Base-by-base conservation (phyloP, 2,888 invertebrate genomes). In the Drepana falcataria region DNA sequence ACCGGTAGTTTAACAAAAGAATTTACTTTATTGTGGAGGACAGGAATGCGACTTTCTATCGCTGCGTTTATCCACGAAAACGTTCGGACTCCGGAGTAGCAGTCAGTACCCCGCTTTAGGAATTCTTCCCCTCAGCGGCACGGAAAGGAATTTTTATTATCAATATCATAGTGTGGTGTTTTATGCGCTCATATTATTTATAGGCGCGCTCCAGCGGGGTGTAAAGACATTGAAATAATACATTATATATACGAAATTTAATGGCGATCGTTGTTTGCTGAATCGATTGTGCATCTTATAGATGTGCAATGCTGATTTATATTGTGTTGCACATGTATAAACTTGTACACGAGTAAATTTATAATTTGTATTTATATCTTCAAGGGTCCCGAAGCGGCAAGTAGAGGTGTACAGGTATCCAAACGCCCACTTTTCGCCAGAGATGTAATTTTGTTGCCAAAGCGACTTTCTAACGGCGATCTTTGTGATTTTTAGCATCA, bases 91-190 rank as follows among this genome's bases (percentile, higher is more conserved):
- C n/a, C 37, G 2, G 44, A 9, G 9, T 44, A 9, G 40, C 7
- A 37, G 51, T 51, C 41, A 34, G 51, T 51, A 40, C 7, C 33
- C 51, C 40, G 51, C 40, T 51, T 51, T 51, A 51, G 51, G 51
- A 51, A 51, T 51, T 40, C 33, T 68, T 68, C 59, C 56, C 63
- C 59, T 57, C 64, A 55, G 68, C 66, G 71, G 73, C 69, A 54
- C 53, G 55, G 57, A 53, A 69, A 73, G 77, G 81, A 83, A 82
- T 84, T 84, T 85, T 81, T 85, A 85, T 79, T 81, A 79, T 83
- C 81, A 81, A 84, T 83, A 84, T 80, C 73, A 77, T 73, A 72
- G 73, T 75, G 70, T 70, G 65, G 68, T 64, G 69, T 65, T 73
- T 76, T 76, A 76, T 75, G 68, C 61, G 65, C 53, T 65, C 64